Base-by-base conservation (phyloP, 2,797 vertebrate genomes). In the Sebastes hopkinsi region DNA sequence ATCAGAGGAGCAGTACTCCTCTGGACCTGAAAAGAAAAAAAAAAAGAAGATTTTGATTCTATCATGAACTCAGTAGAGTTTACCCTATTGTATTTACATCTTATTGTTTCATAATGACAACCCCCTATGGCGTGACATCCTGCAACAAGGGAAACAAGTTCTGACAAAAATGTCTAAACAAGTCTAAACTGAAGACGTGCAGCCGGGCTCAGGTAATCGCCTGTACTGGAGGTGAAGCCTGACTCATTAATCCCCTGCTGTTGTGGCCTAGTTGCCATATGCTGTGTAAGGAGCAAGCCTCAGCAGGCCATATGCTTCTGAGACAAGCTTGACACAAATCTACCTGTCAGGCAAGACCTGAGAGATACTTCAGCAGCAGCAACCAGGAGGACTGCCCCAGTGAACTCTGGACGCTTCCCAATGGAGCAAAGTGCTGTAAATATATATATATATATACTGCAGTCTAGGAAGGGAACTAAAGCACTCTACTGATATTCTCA, bases 201-300 rank as follows among this genome's bases (percentile, higher is more conserved):
- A 58, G 58, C 6, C 22, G 2, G 32, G 13, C 32, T 42, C 56
- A 59, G 55, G 18, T 18, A 38, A 61, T 42, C 3, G 18, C 13
- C n/a, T 62, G 14, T 7, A 3, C 13, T 62, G 11, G 5, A 2
- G 23, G 18, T 68, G 56, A 27, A 34, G 18, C 6, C 56, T 58
- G 61, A 29, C 59, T 80, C 38, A 55, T 46, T 75, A 86, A 73
- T 82, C 76, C 52, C 75, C 27, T 72, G 50, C 46, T 76, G 75
- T 10, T 56, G 8, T 16, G 9, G 22, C 58, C 54, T 34, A 68
- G 13, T 36, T 20, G 25, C 71, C 46, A 22, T 29, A 27, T 14
- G 77, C 30, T 54, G 54, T 27, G 42, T 58, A 75, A 12, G 50
- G 4, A 67, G 34, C 55, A 22, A 50, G 70, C 29, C 55, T 65